Conservation (phyloP, 2,797 vertebrate species). For the Echiichthys vipera region DNA sequence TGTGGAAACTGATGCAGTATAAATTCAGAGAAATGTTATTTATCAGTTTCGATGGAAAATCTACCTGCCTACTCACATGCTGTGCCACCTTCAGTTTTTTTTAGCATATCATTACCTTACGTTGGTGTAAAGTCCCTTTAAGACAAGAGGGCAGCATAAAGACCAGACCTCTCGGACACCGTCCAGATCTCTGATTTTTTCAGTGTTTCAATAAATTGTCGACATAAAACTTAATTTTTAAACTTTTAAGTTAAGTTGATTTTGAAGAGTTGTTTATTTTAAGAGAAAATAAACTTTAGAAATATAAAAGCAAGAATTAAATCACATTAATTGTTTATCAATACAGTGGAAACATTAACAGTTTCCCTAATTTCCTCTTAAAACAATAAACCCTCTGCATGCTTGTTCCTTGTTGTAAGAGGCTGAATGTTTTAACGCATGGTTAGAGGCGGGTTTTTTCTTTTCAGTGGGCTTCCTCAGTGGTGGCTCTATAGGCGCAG, state of each 20-base stretch:
- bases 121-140: not conserved
- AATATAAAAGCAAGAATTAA: not conserved
- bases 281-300: not conserved
- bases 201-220: not conserved
- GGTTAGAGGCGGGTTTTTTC: not conserved
- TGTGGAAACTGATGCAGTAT: conserved; percentile 25
- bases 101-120: not conserved
- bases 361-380: not conserved
- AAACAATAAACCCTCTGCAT: not conserved
- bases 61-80: not conserved
- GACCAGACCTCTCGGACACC: not conserved
- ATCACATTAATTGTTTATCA: not conserved
- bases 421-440: not conserved
- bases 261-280: not conserved
- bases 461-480: not conserved
- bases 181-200: not conserved
- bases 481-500: not conserved
- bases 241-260: too few relatives aligned
- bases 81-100: not conserved
- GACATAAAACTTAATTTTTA: too few relatives aligned
- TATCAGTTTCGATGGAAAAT: not conserved
- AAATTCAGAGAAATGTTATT: not conserved
- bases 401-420: not conserved
- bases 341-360: too few relatives aligned
- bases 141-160: not conserved